These are phyloP conservation scores for Psophia crepitans DNA, from an alignment of 2,113 vertebrate genomes.

Conservation along the genomic window DNA sequence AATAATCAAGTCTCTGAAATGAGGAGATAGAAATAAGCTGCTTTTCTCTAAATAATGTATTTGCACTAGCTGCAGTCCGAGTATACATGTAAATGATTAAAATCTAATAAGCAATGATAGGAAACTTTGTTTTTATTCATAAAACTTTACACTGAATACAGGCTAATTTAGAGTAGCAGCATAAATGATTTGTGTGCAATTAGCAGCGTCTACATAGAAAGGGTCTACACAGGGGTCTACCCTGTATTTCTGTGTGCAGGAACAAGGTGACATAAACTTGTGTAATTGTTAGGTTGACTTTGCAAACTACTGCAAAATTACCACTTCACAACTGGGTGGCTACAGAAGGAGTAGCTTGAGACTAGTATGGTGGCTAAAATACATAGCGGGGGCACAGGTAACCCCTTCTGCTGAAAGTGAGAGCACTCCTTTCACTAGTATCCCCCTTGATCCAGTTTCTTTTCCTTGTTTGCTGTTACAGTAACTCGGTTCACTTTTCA, in stretches of 20 bases:
- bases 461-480: background rate
- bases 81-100: slow-evolving; percentile 9
- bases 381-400: fast-evolving
- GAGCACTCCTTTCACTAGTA: fast-evolving
- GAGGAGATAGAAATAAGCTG: background rate
- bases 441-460: background rate
- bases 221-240: too few relatives aligned
- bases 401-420: background rate
- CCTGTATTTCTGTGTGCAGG: fast-evolving
- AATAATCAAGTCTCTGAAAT: background rate
- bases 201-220: background rate
- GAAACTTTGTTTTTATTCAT: background rate
- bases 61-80: background rate
- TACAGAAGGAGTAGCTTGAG: background rate
- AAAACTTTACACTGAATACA: background rate
- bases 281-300: background rate
- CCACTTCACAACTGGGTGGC: background rate
- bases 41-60: background rate
- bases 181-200: background rate
- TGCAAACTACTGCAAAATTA: background rate
- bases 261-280: background rate
- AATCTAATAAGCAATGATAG: background rate
- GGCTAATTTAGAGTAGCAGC: background rate
- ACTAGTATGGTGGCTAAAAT: background rate
- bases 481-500: background rate